These are phyloP conservation scores for Protaetia brevitarsis DNA, from an alignment of 1,140 invertebrate species.

Conservation along the genomic window DNA sequence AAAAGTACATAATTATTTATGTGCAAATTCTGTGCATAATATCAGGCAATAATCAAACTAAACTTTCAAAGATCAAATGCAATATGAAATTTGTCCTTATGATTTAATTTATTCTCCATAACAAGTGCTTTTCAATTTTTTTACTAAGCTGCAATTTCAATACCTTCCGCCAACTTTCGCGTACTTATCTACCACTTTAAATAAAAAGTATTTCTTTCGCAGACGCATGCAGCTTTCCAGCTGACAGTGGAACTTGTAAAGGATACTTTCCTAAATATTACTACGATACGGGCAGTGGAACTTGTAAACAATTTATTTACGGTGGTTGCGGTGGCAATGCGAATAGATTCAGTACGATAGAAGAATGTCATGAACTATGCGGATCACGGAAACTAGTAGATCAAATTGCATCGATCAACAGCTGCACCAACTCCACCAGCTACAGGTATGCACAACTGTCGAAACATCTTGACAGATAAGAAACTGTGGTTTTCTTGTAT, in stretches of 20 bases:
- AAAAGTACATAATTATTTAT: too few relatives aligned
- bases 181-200: not conserved
- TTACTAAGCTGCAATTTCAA: too few relatives aligned
- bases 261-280: constrained; percentile 63
- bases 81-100: too few relatives aligned
- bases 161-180: too few relatives aligned
- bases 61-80: too few relatives aligned
- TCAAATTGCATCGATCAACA: constrained; percentile 34
- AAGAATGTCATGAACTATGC: constrained; percentile 70
- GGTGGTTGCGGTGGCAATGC: constrained; percentile 83
- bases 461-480: too few relatives aligned
- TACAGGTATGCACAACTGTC: not conserved
- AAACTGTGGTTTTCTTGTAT: too few relatives aligned
- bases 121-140: too few relatives aligned
- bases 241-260: constrained; percentile 68
- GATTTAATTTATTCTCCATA: too few relatives aligned
- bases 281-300: constrained; percentile 58
- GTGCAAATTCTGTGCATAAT: too few relatives aligned
- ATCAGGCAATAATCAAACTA: too few relatives aligned
- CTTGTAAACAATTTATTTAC: constrained; percentile 72
- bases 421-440: constrained; percentile 28
- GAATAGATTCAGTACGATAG: constrained; percentile 72
- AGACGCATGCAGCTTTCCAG: constrained; percentile 61
- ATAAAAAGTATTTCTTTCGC: constrained; percentile 26
- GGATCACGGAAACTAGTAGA: constrained; percentile 47